Evolutionary conservation across 2,113 vertebrate genomes (phyloP).

Genomic region (Orientallactaga bullata): DNA sequence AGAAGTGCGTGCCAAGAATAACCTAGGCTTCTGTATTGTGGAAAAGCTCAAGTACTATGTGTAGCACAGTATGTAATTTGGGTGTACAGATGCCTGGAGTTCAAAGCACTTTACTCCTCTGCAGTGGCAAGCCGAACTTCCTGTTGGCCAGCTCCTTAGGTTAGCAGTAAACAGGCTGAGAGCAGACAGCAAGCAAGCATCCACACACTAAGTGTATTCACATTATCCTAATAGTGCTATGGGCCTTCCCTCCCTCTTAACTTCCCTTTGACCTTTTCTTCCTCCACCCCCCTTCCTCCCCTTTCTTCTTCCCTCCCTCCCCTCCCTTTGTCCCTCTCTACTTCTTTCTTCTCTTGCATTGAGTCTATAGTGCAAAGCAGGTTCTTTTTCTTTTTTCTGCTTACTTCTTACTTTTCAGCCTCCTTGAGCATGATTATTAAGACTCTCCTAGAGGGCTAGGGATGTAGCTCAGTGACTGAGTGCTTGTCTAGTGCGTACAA

Average conservation of each 20-base stretch:
- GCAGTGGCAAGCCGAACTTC: slow-evolving; percentile 80
- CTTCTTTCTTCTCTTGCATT: neutral
- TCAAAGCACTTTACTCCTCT: slow-evolving; percentile 84
- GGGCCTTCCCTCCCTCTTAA: neutral
- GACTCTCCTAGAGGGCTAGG: neutral
- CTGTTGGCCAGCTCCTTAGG: slow-evolving; percentile 72
- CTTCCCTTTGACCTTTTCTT: neutral
- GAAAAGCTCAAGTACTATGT: slow-evolving; percentile 83
- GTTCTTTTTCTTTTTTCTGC: neutral
- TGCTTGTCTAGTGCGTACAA: no score
- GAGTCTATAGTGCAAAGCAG: neutral
- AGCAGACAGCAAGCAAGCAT: slow-evolving; percentile 54
- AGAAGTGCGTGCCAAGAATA: slow-evolving; percentile 84
- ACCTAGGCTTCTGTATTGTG: slow-evolving; percentile 84
- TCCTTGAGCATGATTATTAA: neutral
- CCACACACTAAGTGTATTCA: neutral
- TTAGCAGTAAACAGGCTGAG: slow-evolving; percentile 79
- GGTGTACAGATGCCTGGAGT: slow-evolving; percentile 79
- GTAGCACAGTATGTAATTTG: slow-evolving; percentile 83
- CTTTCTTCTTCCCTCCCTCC: no score
- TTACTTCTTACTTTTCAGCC: neutral
- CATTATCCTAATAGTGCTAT: slow-evolving; percentile 35
- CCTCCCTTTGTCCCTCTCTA: neutral
- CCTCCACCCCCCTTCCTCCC: neutral
- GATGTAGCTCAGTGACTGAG: no score